Base-by-base conservation (phyloP, 2,113 vertebrate species). In the Zingel zingel region DNA sequence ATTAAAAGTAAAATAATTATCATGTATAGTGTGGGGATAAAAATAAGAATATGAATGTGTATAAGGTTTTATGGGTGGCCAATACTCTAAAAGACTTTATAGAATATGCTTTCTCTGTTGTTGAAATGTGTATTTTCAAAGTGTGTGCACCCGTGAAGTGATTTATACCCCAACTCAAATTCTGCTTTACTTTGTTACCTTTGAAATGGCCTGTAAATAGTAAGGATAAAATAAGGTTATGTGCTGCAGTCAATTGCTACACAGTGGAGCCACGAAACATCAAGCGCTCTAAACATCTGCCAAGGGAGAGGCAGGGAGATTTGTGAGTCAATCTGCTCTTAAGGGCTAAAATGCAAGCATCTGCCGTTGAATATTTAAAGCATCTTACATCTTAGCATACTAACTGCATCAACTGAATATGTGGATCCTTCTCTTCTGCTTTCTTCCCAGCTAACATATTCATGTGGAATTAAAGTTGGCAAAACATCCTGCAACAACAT, bases 301-400 rank as follows among this genome's bases (percentile, higher is more conserved):
- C 81, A 85, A 43, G 81, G 71, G 50, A 89, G 77, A 70, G 56
- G 53, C 73, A 70, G 81, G 33, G 25, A 91, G 80, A 91, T 91
- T 86, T 91, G 81, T 80, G 82, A 93, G 88, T 86, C 84, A 85
- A 82, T 90, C 74, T 90, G 67, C 58, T 90, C 84, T 89, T 74
- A 63, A 81, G 66, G 74, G 75, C 72, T 86, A 84, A 90, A 92
- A 89, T 76, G 74, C 66, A 89, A 85, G 75, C 90, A 89, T 92
- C 85, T 93, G 86, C 84, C 76, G 80, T 70, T 90, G 76, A 91
- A 88, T 88, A 90, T 92, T 84, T 87, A 91, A 83, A 90, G 39
- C 65, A 36, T 82, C 79, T 77, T 74, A 73, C 82, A 83, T 89
- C 76, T 75, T 58, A 43, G 86, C 64, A 77, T 54, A 59, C 56